These are phyloP conservation scores for Dynastes maya DNA, from an alignment of 2,888 invertebrate species.

Conservation along the genomic window DNA sequence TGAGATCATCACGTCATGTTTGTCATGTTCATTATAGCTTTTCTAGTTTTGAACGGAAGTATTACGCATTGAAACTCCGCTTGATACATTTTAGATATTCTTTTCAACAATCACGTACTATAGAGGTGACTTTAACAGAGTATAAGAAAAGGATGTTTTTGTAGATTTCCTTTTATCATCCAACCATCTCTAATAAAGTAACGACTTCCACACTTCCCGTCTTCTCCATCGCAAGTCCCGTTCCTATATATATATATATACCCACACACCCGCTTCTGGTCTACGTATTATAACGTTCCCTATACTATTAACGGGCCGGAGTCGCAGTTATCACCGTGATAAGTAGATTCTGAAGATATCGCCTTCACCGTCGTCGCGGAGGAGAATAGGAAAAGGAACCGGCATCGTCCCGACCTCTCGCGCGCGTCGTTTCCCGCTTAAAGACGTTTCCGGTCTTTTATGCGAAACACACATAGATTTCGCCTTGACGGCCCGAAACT, in stretches of 20 bases:
- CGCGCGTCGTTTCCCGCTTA: conserved; percentile 11
- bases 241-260: not conserved
- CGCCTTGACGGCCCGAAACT: conserved; percentile 24
- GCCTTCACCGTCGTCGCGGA: not conserved
- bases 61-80: too few relatives aligned
- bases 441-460: conserved; percentile 38
- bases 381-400: conserved; percentile 31
- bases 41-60: too few relatives aligned
- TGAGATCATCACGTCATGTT: too few relatives aligned
- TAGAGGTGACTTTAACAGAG: too few relatives aligned
- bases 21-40: too few relatives aligned
- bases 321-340: conserved; percentile 34
- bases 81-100: too few relatives aligned
- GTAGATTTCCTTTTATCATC: conserved; percentile 7
- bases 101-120: too few relatives aligned
- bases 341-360: conserved; percentile 43
- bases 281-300: conserved; percentile 23
- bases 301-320: conserved; percentile 5
- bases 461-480: conserved; percentile 39
- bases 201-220: not conserved
- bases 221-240: not conserved
- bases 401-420: conserved; percentile 18
- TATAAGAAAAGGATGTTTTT: not conserved
- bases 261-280: not conserved
- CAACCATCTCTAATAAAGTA: conserved; percentile 10